These are phyloP conservation scores for Ptilonorhynchus violaceus DNA, from an alignment of 2,113 vertebrate genomes.

Conservation along the genomic window DNA sequence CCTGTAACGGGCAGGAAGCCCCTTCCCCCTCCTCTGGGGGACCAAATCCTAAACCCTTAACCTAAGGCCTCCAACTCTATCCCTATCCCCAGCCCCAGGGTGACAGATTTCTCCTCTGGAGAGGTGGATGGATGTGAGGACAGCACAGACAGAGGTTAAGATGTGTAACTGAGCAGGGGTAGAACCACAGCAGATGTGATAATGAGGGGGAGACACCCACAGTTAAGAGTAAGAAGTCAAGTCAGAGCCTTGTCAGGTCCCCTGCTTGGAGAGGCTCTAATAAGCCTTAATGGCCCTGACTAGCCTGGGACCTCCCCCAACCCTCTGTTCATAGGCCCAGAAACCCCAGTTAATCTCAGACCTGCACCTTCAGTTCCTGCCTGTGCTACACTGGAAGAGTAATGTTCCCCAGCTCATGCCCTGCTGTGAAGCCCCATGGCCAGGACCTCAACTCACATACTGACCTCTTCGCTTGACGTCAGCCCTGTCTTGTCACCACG, in stretches of 20 bases:
- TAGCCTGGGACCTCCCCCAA: background rate
- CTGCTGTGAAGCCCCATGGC: background rate
- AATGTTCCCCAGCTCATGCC: background rate
- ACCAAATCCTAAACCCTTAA: background rate
- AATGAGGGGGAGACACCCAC: background rate
- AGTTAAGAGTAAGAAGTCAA: background rate
- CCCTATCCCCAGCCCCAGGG: background rate
- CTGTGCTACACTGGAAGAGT: background rate
- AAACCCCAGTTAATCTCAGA: background rate
- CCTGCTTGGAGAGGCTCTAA: background rate
- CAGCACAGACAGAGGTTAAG: background rate
- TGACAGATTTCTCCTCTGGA: background rate
- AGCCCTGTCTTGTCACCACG: background rate
- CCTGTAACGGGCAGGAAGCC: background rate
- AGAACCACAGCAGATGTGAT: background rate
- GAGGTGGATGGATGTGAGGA: background rate
- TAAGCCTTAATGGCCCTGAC: background rate
- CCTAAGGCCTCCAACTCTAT: background rate
- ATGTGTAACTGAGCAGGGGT: fast-evolving
- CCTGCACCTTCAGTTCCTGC: background rate
- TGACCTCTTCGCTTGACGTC: background rate
- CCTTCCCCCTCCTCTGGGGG: background rate
- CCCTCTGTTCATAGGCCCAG: background rate
- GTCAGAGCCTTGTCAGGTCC: background rate
- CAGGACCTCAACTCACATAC: background rate